Conservation (phyloP, 2,113 vertebrate species). For the Ceuthmochares aereus region DNA sequence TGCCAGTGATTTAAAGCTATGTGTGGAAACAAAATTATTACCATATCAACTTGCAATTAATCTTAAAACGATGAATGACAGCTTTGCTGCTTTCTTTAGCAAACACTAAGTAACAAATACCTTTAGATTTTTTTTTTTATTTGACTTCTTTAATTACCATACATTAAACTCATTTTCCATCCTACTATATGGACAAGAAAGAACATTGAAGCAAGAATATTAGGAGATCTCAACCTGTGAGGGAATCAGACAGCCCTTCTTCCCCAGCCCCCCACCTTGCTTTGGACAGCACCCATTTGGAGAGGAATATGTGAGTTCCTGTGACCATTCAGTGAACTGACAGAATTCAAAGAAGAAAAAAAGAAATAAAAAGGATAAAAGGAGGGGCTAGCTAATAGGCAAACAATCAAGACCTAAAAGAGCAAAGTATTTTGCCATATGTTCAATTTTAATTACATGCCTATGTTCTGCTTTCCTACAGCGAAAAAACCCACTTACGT, state of each 20-base stretch:
- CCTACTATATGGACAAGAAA: neutral
- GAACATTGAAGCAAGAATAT: neutral
- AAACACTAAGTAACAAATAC: slow-evolving; percentile 27
- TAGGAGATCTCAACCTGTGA: neutral
- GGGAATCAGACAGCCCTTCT: neutral
- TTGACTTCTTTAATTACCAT: slow-evolving; percentile 15
- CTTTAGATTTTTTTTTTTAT: neutral
- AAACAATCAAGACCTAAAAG: neutral
- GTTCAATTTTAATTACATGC: neutral
- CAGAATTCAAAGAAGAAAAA: neutral
- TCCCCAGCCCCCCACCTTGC: neutral
- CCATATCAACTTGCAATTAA: neutral
- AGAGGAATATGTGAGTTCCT: neutral
- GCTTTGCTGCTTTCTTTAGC: slow-evolving; percentile 35
- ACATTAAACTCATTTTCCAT: neutral
- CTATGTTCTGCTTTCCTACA: neutral
- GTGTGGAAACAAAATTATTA: slow-evolving; percentile 20
- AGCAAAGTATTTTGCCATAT: neutral
- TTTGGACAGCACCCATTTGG: neutral
- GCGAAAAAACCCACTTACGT: neutral
- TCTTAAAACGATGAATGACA: neutral
- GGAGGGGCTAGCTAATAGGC: neutral
- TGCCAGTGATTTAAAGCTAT: neutral
- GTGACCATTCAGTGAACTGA: neutral
- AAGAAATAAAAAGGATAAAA: neutral